Conservation (phyloP, 2,888 invertebrate genomes). For the Caenorhabditis sp. region DNA sequence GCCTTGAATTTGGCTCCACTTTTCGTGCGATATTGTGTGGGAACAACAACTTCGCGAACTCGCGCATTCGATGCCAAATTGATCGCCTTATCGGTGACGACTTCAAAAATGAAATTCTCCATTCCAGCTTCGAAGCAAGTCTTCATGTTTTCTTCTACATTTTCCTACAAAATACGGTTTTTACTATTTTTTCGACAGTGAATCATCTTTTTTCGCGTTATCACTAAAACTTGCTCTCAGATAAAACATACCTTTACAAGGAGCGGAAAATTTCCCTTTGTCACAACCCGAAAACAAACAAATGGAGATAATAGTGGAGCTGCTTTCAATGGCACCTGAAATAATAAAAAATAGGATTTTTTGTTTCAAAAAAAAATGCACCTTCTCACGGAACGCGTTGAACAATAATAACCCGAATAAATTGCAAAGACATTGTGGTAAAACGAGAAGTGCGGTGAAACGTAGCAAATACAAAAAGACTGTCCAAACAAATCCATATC, state of each 20-base stretch:
- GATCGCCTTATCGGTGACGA: slow-evolving; percentile 85
- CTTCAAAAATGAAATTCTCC: slow-evolving; percentile 86
- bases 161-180: slow-evolving; percentile 57
- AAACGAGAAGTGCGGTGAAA: slow-evolving; percentile 68
- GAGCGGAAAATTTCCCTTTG: slow-evolving; percentile 90
- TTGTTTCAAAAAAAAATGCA: neutral
- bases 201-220: neutral
- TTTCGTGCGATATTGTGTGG: slow-evolving; percentile 78
- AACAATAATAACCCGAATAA: slow-evolving; percentile 78
- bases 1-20: slow-evolving; percentile 92
- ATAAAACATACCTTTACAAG: slow-evolving; percentile 77
- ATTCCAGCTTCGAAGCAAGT: slow-evolving; percentile 81
- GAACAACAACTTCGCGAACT: slow-evolving; percentile 84
- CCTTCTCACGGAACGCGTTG: slow-evolving; percentile 83
- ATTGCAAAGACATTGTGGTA: slow-evolving; percentile 71
- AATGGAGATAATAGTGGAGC: slow-evolving; percentile 91
- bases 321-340: slow-evolving; percentile 76
- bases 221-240: neutral
- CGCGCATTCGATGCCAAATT: slow-evolving; percentile 77
- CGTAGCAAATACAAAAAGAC: slow-evolving; percentile 64
- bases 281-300: slow-evolving; percentile 91
- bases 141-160: slow-evolving; percentile 65
- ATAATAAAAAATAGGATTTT: neutral
- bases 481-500: slow-evolving; percentile 67
- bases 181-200: neutral